phyloP scores from a whole-genome alignment of 1,140 invertebrate species.

The Xylocopa sonorina region DNA sequence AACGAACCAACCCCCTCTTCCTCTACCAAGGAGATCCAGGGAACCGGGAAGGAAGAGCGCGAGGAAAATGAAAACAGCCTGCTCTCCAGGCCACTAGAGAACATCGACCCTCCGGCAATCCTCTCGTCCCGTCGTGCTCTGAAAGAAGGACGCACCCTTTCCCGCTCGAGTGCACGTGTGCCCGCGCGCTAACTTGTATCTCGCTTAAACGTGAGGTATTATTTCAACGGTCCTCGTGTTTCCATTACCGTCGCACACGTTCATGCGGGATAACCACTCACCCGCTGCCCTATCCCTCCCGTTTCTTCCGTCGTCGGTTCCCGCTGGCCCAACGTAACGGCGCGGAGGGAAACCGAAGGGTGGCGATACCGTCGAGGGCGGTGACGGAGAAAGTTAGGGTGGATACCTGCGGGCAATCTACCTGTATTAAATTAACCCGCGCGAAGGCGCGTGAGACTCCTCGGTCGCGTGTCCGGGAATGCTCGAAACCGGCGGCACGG shows the following conservation, averaged over 20 bases:
- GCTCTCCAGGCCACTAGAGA: background rate
- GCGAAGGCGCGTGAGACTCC: constrained; percentile 18
- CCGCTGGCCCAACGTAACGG: background rate
- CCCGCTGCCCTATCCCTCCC: background rate
- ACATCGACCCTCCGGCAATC: background rate
- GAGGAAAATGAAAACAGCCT: background rate
- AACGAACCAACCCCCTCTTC: background rate
- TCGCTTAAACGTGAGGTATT: constrained; percentile 64
- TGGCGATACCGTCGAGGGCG: constrained; percentile 47
- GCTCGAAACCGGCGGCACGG: constrained; percentile 44
- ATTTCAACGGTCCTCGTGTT: constrained; percentile 67
- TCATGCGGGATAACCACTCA: constrained; percentile 34
- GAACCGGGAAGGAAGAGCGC: background rate
- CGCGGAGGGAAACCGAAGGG: constrained; percentile 36
- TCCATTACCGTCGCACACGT: constrained; percentile 64
- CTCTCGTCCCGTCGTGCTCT: background rate
- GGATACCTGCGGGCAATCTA: constrained; percentile 76
- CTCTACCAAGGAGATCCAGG: background rate
- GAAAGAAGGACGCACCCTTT: constrained; percentile 3
- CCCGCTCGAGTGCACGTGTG: constrained; percentile 5
- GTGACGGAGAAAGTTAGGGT: constrained; percentile 66
- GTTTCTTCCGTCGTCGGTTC: constrained; percentile 43
- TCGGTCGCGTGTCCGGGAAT: constrained; percentile 53
- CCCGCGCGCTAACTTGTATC: constrained; percentile 63
- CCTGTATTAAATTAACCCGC: constrained; percentile 77